phyloP scores from a whole-genome alignment of 2,113 vertebrate species.

The Epinephelus fuscoguttatus region DNA sequence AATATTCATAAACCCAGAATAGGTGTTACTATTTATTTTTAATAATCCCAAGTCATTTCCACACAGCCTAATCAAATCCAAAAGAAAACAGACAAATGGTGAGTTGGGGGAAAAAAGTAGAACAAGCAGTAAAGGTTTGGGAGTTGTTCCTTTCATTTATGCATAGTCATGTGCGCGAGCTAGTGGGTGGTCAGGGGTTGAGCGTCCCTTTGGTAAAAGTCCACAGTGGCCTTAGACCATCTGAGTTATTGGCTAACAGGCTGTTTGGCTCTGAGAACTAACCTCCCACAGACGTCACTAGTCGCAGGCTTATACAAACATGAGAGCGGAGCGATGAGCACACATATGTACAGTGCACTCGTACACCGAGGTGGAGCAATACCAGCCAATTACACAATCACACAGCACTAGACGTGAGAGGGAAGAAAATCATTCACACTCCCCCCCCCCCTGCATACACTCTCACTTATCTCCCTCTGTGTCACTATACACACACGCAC shows the following conservation, averaged over 20 bases:
- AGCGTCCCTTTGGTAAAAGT: slow-evolving; percentile 70
- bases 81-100: slow-evolving; percentile 24
- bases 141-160: slow-evolving; percentile 63
- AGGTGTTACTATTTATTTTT: slow-evolving; percentile 44
- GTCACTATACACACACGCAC: not conserved
- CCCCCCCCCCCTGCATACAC: slow-evolving; percentile 30
- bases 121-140: slow-evolving; percentile 19
- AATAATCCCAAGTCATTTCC: slow-evolving; percentile 30
- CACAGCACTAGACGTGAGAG: slow-evolving; percentile 60
- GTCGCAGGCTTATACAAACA: slow-evolving; percentile 69
- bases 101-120: not conserved
- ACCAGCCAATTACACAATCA: slow-evolving; percentile 73
- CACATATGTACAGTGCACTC: slow-evolving; percentile 54
- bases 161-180: slow-evolving; percentile 60
- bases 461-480: slow-evolving; percentile 24
- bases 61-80: not conserved
- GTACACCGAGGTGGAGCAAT: slow-evolving; percentile 52
- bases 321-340: slow-evolving; percentile 64
- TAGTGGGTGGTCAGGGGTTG: slow-evolving; percentile 50
- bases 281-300: slow-evolving; percentile 71
- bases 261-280: slow-evolving; percentile 60
- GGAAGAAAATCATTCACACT: slow-evolving; percentile 63
- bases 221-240: slow-evolving; percentile 55
- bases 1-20: slow-evolving; percentile 54
- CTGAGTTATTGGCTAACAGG: slow-evolving; percentile 74